Evolutionary conservation across 2,888 invertebrate genomes (phyloP), one percentile per base, ranked within the genome.

Genomic region (Geophilus truncorum): DNA sequence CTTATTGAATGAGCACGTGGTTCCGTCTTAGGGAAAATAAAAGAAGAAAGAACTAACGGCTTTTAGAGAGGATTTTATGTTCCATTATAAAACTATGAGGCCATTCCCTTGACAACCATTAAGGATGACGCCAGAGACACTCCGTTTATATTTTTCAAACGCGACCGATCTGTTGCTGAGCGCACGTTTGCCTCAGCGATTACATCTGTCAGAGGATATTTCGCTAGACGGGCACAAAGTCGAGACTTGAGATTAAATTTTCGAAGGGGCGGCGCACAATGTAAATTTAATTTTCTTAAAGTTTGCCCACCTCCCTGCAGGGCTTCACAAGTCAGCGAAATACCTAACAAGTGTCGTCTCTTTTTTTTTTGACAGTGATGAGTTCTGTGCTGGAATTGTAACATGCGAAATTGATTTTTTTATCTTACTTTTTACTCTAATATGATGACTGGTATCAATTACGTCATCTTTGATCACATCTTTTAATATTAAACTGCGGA

Each of bases 261-360:
- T 70, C 70, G 70, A 70, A 70, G 70, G 70, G 28, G 70, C n/a
- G 70, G 70, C n/a, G 70, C 70, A 70, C 70, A 28, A 70, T 70
- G 70, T 70, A 70, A 70, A 70, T 70, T 70, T 70, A 70, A 70
- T 70, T 70, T 70, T 70, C 70, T 28, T 70, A 70, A 70, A 70
- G 25, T 70, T 28, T n/a, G 25, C 10, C 57, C 57, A 10, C 70
- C 12, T 28, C 70, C 28, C 70, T 28, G 23, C 6, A 70, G 28
- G 12, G 12, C 70, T 28, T 70, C 70, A 70, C 70, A 70, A 70
- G 70, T 70, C 70, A 70, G 70, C 70, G 28, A 12, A 18, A 40
- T n/a, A 51, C 18, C 51, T 51, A 51, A 51, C 18, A 51, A 51
- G 51, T 18, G 51, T 51, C 51, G 51, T 51, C 32, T 32, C n/a